Conservation (phyloP, 2,797 vertebrate genomes). For the Enteromius viviparus region DNA sequence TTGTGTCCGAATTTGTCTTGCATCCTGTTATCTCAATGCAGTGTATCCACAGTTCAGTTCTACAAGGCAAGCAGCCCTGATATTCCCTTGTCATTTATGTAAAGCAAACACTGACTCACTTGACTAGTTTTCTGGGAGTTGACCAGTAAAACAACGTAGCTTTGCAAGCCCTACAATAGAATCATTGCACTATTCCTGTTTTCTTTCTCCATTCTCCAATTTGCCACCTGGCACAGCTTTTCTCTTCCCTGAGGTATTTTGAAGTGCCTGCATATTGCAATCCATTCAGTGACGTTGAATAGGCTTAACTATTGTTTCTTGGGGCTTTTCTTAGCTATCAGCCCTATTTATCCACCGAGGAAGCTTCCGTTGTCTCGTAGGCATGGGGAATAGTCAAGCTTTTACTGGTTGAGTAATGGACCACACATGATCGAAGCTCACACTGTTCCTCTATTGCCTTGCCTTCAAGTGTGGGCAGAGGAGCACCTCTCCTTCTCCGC, state of each 20-base stretch:
- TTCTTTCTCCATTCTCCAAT: neutral
- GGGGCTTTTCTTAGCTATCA: slow-evolving; percentile 64
- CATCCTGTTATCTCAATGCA: neutral
- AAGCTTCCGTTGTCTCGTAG: slow-evolving; percentile 70
- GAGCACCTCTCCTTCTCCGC: slow-evolving; percentile 52
- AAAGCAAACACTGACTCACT: neutral
- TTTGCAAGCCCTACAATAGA: neutral
- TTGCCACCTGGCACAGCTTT: slow-evolving; percentile 70
- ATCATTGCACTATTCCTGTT: slow-evolving; percentile 7
- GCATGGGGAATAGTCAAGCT: slow-evolving; percentile 68
- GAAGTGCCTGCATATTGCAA: slow-evolving; percentile 64
- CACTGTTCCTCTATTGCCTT: slow-evolving; percentile 62
- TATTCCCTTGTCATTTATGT: neutral
- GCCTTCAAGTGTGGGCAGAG: slow-evolving; percentile 62
- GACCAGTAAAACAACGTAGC: neutral
- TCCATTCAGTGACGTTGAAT: slow-evolving; percentile 57
- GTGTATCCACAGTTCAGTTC: neutral
- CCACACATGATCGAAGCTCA: slow-evolving; percentile 75
- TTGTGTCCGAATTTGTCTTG: neutral
- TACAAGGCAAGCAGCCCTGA: neutral
- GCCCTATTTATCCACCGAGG: slow-evolving; percentile 65
- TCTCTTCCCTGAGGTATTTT: slow-evolving; percentile 57
- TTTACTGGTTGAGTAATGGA: slow-evolving; percentile 74
- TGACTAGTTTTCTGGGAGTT: neutral
- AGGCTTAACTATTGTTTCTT: slow-evolving; percentile 54